These are phyloP conservation scores for Ptilodon capucinus DNA, from an alignment of 2,888 invertebrate genomes.

Conservation along the genomic window DNA sequence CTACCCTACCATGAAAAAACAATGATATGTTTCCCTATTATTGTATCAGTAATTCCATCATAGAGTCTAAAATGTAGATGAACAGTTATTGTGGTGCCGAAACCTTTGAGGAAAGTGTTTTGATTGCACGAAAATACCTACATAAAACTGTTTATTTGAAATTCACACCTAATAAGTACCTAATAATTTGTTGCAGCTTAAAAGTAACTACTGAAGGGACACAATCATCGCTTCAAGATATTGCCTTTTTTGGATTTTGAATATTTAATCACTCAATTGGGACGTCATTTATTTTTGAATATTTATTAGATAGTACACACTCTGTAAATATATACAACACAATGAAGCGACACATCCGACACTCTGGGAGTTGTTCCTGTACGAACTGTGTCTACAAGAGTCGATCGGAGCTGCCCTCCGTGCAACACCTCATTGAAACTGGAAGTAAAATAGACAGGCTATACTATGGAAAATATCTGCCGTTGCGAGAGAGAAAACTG, in stretches of 20 bases:
- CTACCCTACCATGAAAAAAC: too few relatives aligned
- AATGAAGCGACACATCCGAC: slow-evolving; percentile 14
- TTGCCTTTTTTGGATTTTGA: background rate
- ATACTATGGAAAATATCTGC: slow-evolving; percentile 46
- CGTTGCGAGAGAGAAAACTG: slow-evolving; percentile 48
- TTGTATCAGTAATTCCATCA: too few relatives aligned
- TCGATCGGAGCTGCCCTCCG: slow-evolving; percentile 15
- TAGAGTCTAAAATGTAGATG: too few relatives aligned
- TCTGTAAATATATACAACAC: background rate
- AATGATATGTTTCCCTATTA: too few relatives aligned
- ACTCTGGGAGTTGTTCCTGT: slow-evolving; percentile 36
- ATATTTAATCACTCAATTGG: background rate
- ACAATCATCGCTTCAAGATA: background rate
- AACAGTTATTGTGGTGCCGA: too few relatives aligned
- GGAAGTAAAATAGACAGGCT: slow-evolving; percentile 43
- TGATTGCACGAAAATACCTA: too few relatives aligned
- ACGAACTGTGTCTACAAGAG: slow-evolving; percentile 37
- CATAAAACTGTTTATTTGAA: too few relatives aligned
- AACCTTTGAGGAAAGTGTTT: too few relatives aligned
- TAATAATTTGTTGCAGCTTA: background rate
- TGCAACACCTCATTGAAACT: slow-evolving; percentile 18
- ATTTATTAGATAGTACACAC: background rate
- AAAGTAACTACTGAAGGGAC: too few relatives aligned
- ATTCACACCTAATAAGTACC: background rate
- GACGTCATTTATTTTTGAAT: slow-evolving; percentile 11